Evolutionary conservation across 2,888 invertebrate genomes (phyloP).

Genomic region (Nomada fabriciana): DNA sequence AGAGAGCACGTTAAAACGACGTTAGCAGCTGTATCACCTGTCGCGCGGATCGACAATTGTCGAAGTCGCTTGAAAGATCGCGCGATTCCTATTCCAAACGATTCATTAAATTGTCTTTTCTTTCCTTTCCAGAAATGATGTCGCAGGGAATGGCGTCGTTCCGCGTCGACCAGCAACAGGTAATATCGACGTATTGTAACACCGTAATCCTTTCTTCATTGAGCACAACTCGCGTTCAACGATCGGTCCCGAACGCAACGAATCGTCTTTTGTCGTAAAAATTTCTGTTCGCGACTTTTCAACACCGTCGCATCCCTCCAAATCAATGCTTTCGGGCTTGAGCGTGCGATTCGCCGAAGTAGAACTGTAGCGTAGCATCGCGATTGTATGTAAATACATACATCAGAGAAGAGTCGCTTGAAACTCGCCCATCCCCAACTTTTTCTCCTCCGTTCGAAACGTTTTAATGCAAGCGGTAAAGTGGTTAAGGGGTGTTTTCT

Average conservation of each 20-base stretch:
- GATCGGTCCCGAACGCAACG: not conserved
- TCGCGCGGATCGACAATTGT: no score
- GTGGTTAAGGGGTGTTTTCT: not conserved
- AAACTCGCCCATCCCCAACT: not conserved
- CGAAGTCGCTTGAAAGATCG: no score
- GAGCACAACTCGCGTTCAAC: not conserved
- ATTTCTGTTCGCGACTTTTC: not conserved
- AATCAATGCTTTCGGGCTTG: not conserved
- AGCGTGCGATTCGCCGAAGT: no score
- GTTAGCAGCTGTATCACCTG: no score
- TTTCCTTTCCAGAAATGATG: conserved; percentile 46
- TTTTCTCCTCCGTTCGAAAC: conserved; percentile 32
- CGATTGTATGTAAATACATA: no score
- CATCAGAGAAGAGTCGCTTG: no score
- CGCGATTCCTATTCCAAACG: not conserved
- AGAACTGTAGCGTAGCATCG: no score
- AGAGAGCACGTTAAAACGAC: conserved; percentile 2
- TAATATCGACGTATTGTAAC: conserved; percentile 44
- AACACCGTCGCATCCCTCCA: not conserved
- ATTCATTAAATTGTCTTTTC: not conserved
- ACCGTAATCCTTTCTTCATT: not conserved
- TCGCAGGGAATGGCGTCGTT: conserved; percentile 27
- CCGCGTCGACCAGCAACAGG: conserved; percentile 62
- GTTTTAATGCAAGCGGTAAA: conserved; percentile 3
- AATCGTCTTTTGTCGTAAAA: not conserved